Conservation (phyloP, 2,113 vertebrate species). For the Sander lucioperca region DNA sequence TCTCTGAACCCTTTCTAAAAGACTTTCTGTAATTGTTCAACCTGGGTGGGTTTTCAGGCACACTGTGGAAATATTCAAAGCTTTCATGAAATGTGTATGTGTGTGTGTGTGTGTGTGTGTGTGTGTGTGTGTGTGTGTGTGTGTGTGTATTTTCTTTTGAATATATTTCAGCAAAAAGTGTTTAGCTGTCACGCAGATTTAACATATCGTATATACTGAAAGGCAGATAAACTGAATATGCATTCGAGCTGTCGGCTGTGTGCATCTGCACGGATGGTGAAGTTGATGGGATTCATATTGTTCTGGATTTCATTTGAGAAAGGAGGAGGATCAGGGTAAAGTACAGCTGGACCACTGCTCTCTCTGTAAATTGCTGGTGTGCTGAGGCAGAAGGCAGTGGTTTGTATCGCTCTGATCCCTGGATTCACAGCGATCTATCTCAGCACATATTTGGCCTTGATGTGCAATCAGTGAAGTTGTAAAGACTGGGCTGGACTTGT, state of each 20-base stretch:
- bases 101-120: background rate
- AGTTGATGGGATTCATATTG: conserved; percentile 1
- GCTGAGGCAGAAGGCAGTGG: conserved; percentile 37
- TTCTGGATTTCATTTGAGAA: background rate
- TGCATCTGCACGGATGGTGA: background rate
- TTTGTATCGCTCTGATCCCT: conserved; percentile 55
- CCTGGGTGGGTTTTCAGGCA: conserved; percentile 2
- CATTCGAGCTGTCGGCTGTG: background rate
- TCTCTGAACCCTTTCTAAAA: background rate
- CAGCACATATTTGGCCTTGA: conserved; percentile 59
- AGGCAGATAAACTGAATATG: background rate
- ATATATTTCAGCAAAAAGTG: background rate
- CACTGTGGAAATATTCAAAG: background rate
- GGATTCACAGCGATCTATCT: conserved; percentile 75
- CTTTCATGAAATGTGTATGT: background rate
- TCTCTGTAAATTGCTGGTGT: conserved; percentile 28
- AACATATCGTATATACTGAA: background rate
- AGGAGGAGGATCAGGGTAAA: background rate
- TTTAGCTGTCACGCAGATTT: background rate
- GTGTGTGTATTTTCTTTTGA: background rate
- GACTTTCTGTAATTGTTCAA: conserved; percentile 37
- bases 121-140: background rate
- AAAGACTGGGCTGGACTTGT: conserved; percentile 47
- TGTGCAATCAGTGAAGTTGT: conserved; percentile 64
- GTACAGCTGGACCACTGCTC: conserved; percentile 4